Evolutionary conservation across 2,797 vertebrate genomes (phyloP).

Genomic region (Coracias cyanogaster): DNA sequence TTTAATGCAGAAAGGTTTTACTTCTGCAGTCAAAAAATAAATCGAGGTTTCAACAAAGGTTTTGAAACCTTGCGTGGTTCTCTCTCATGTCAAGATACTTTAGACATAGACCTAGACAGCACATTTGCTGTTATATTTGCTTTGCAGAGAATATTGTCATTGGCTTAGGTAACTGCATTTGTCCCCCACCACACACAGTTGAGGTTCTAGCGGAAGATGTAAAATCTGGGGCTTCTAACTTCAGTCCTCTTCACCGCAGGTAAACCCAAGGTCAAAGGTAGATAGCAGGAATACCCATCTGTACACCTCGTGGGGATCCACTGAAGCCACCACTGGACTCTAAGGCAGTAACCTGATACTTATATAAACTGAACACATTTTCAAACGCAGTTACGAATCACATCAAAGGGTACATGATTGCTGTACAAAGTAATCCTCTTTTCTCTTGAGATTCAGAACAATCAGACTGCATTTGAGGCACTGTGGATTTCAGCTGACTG

Average conservation of each 20-base stretch:
- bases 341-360: fast-evolving
- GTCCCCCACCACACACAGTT: fast-evolving
- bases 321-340: not conserved
- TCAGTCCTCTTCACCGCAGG: fast-evolving
- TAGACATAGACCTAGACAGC: not conserved
- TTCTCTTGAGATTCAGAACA: not conserved
- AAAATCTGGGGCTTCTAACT: not conserved
- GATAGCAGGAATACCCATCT: fast-evolving
- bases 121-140: not conserved
- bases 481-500: not conserved
- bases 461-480: not conserved
- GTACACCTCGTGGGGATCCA: fast-evolving
- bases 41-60: not conserved
- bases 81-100: not conserved
- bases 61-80: not conserved
- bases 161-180: not conserved
- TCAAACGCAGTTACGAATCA: not conserved
- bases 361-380: not conserved
- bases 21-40: not conserved
- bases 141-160: not conserved
- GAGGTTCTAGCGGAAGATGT: not conserved
- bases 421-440: not conserved
- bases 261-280: not conserved
- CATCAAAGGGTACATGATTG: not conserved
- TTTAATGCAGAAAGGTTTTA: not conserved